Conservation (phyloP, 2,797 vertebrate genomes). For the Pangasius djambal region DNA sequence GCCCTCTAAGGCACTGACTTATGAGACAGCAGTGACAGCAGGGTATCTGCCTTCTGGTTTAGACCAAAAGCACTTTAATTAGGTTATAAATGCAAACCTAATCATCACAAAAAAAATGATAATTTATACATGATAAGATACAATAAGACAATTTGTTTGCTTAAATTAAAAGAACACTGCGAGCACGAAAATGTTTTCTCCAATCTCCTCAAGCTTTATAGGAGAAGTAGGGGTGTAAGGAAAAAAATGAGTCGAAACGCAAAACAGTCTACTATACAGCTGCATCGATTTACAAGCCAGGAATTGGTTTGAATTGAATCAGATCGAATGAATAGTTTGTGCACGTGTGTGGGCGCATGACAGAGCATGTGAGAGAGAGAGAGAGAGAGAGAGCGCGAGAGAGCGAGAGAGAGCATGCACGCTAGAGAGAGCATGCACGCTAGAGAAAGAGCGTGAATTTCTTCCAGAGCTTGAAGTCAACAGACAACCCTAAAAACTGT, state of each 20-base stretch:
- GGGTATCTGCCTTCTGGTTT: not conserved
- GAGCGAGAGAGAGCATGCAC: no score
- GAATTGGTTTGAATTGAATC: not conserved
- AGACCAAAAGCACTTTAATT: not conserved
- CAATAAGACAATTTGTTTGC: no score
- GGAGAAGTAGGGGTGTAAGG: no score
- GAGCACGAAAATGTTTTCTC: no score
- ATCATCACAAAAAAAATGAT: not conserved
- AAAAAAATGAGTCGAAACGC: not conserved
- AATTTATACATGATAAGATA: not conserved
- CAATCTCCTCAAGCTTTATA: no score
- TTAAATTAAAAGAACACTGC: not conserved
- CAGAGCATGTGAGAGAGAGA: not conserved
- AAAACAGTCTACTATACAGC: not conserved
- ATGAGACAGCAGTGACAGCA: not conserved
- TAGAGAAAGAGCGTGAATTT: not conserved
- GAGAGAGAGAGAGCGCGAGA: not conserved
- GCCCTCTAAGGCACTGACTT: not conserved
- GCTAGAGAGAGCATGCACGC: not conserved
- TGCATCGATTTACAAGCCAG: not conserved
- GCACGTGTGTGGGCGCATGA: not conserved
- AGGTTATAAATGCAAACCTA: not conserved
- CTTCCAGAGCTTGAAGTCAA: not conserved
- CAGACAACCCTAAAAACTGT: not conserved
- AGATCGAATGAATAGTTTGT: not conserved